Evolutionary conservation across 2,888 invertebrate genomes (phyloP).

Genomic region (Busseola fusca): DNA sequence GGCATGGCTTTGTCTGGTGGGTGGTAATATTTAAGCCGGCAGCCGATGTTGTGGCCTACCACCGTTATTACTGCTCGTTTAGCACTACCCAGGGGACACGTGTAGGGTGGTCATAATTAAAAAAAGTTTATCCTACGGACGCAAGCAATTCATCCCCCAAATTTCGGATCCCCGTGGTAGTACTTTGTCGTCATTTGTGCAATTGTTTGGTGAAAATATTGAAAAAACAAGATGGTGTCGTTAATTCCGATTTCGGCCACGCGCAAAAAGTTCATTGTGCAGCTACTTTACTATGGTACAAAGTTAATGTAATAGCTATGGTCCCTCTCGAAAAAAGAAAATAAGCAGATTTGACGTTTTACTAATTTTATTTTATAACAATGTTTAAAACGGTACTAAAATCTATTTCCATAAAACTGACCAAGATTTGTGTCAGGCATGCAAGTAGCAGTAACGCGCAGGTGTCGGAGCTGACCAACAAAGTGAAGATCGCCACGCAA

Average conservation of each 20-base stretch:
- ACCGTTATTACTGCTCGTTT: too few relatives aligned
- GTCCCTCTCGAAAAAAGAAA: neutral
- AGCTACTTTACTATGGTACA: neutral
- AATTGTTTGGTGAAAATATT: neutral
- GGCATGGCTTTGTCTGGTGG: too few relatives aligned
- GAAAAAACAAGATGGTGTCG: neutral
- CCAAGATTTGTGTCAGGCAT: neutral
- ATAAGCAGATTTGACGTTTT: conserved; percentile 26
- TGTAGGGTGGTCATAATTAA: too few relatives aligned
- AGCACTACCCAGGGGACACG: too few relatives aligned
- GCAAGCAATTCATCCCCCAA: too few relatives aligned
- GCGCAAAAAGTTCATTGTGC: neutral
- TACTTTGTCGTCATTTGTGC: neutral
- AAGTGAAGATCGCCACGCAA: conserved; percentile 75
- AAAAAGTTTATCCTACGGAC: too few relatives aligned
- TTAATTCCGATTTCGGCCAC: neutral
- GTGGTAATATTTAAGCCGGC: too few relatives aligned
- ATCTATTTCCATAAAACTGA: neutral
- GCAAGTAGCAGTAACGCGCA: neutral
- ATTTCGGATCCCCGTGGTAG: too few relatives aligned
- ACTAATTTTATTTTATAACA: conserved; percentile 17
- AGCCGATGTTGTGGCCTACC: too few relatives aligned
- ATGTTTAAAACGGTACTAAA: conserved; percentile 45
- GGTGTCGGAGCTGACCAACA: conserved; percentile 67
- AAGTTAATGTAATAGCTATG: too few relatives aligned